Conservation (phyloP, 1,140 invertebrate genomes). For the Tribolium madens region DNA sequence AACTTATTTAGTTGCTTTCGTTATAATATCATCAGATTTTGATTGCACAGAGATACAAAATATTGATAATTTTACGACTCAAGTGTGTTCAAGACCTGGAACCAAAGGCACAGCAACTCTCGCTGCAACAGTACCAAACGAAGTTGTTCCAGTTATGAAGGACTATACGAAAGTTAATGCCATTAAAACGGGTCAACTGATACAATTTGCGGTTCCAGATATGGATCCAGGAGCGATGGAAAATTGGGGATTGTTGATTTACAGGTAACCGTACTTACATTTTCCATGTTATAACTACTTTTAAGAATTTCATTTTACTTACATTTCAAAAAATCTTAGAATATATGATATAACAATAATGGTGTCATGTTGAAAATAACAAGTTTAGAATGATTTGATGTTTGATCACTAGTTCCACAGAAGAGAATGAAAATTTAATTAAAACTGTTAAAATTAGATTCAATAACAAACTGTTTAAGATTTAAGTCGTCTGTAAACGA, state of each 20-base stretch:
- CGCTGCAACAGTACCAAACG: slow-evolving; percentile 67
- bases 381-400: too few relatives aligned
- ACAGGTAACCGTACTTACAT: slow-evolving; percentile 74
- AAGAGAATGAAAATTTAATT: too few relatives aligned
- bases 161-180: slow-evolving; percentile 66
- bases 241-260: slow-evolving; percentile 93
- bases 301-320: background rate
- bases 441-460: too few relatives aligned
- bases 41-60: background rate
- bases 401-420: too few relatives aligned
- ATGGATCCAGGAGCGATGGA: slow-evolving; percentile 94
- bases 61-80: background rate
- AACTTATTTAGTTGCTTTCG: slow-evolving; percentile 82
- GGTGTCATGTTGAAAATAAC: too few relatives aligned
- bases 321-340: too few relatives aligned
- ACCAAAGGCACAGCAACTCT: slow-evolving; percentile 74
- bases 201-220: slow-evolving; percentile 79
- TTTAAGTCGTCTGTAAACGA: too few relatives aligned
- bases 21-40: slow-evolving; percentile 65
- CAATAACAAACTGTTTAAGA: too few relatives aligned
- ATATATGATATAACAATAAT: too few relatives aligned
- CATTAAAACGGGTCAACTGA: slow-evolving; percentile 63
- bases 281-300: background rate
- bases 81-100: slow-evolving; percentile 79
- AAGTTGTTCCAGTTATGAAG: slow-evolving; percentile 66